Percentiles rank a stretch among this genome's conserved stretches.
These are phyloP conservation scores for Brachionus rotundiformis DNA, from an alignment of 1,140 invertebrate genomes.

Conservation along the genomic window DNA sequence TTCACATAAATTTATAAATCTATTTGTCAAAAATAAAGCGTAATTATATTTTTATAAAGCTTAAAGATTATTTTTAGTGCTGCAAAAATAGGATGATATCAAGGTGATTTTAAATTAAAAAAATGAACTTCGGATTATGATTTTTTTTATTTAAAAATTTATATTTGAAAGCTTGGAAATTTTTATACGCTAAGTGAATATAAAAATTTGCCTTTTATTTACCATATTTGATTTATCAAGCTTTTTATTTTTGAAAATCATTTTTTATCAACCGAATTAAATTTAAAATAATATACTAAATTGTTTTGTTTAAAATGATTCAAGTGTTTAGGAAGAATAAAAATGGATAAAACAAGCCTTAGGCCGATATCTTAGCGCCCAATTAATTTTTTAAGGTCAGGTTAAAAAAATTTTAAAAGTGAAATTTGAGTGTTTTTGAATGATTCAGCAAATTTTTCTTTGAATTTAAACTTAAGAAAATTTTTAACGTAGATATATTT, in stretches of 20 bases:
- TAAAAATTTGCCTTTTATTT: background rate
- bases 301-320: background rate
- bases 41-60: background rate
- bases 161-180: background rate
- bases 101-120: background rate
- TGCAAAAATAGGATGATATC: conserved; percentile 2
- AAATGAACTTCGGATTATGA: background rate
- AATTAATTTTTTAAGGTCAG: background rate
- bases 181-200: background rate
- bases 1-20: background rate
- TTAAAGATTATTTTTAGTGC: background rate
- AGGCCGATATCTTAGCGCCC: background rate
- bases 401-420: background rate
- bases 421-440: background rate
- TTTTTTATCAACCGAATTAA: background rate
- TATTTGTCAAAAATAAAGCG: background rate
- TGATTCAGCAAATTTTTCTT: background rate
- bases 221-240: background rate
- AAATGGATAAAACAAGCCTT: background rate
- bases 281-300: background rate
- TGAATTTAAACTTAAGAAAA: background rate
- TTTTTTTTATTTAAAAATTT: background rate
- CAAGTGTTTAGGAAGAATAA: background rate
- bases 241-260: background rate
- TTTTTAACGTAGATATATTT: too few relatives aligned